Evolutionary conservation across 92 coral and sea anemone genomes (phyloP).

Genomic region (Palythoa grandiflora): DNA sequence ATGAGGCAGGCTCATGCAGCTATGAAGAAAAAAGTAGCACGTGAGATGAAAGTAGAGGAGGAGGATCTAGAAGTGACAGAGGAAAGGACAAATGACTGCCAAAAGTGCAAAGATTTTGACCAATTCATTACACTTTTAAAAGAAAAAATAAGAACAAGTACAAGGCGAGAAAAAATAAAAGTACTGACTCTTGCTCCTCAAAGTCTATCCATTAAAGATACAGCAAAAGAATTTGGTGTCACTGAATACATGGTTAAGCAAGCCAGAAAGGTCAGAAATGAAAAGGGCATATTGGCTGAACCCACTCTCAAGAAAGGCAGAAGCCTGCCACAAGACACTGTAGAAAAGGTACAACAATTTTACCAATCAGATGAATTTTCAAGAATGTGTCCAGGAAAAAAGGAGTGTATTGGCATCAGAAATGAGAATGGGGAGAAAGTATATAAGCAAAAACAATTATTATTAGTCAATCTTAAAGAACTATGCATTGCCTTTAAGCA

Average conservation of each 20-base stretch:
- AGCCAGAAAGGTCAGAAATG: background rate
- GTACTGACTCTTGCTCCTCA: conserved; percentile 17
- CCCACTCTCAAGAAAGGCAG: conserved; percentile 30
- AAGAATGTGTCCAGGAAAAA: conserved; percentile 34
- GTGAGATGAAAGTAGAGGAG: conserved; percentile 9
- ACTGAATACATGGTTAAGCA: conserved; percentile 12
- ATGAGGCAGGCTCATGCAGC: background rate
- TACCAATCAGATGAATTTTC: background rate
- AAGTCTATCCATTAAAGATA: background rate
- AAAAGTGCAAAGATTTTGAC: conserved; percentile 35
- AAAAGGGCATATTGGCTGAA: conserved; percentile 28
- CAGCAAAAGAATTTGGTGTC: conserved; percentile 23
- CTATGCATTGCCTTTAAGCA: conserved; percentile 37
- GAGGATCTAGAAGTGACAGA: conserved; percentile 14
- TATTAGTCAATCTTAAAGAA: conserved; percentile 42
- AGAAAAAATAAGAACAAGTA: conserved; percentile 28
- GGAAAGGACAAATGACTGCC: conserved; percentile 6
- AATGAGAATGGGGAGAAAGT: conserved; percentile 34
- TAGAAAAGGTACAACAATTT: background rate
- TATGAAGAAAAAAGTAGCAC: too few species aligned
- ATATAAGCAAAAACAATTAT: conserved; percentile 28
- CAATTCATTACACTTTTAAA: conserved; percentile 22
- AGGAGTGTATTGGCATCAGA: conserved; percentile 19
- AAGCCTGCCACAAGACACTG: conserved; percentile 30
- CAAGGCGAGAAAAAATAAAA: conserved; percentile 33